Evolutionary conservation across 2,797 vertebrate genomes (phyloP), one percentile per base, ranked within the genome.

Genomic region (Enteromius mattozi): DNA sequence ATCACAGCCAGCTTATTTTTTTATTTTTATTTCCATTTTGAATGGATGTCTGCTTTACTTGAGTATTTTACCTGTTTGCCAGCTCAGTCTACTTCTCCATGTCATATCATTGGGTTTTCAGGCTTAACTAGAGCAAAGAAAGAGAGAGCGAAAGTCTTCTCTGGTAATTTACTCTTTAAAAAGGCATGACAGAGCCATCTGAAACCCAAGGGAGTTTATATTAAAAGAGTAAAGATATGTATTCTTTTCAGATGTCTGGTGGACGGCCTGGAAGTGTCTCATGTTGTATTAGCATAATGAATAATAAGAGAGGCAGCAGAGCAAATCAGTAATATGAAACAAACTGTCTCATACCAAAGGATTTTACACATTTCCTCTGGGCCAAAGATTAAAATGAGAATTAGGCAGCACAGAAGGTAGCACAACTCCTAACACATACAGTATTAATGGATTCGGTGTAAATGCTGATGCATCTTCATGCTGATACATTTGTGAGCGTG

Each of bases 271-370:
- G 24, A 81, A 47, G 4, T 51, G 33, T 16, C 51, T 74, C 45
- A 21, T 13, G 8, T 21, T 63, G 49, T 49, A 63, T 79, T 78
- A 49, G 8, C 59, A 78, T 79, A 78, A 78, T 75, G 17, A 81
- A 85, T 45, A 51, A 59, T 69, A 56, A 80, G 12, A 82, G 51
- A 49, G 33, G 71, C 47, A 78, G 40, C 45, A 13, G 30, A 81
- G n/a, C 16, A 78, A 70, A 80, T 81, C 7, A n/a, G n/a, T 42
- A 45, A 35, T 42, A 83, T 68, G 49, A 51, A 79, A 82, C 30
- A 69, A 71, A 80, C 9, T 35, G 7, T 68, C 9, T 68, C n/a
- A 68, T 24, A 40, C 0, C 13, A 76, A 42, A 45, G 27, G 13
- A 75, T 75, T 86, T 74, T 37, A 35, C 49, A 49, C 35, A 59